Percentiles rank a stretch among this genome's conserved stretches.
phyloP scores from a whole-genome alignment of 2,797 vertebrate species.

The Muscicapa striata region DNA sequence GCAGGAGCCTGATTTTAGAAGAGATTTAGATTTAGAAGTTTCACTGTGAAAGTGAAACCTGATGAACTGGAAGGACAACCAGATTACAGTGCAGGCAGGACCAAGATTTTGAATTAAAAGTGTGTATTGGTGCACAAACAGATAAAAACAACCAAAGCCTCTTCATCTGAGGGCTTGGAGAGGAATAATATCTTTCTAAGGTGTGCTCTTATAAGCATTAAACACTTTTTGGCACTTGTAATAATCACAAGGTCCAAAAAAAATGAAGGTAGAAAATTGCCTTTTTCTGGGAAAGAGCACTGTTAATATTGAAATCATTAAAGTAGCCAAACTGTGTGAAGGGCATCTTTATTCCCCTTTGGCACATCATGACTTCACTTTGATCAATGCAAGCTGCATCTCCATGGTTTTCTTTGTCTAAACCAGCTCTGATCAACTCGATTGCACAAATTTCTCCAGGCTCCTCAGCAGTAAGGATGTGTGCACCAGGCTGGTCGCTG shows the following conservation, averaged over 20 bases:
- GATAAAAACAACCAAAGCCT: slow-evolving; percentile 19
- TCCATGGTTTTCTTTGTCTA: slow-evolving; percentile 39
- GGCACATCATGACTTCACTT: slow-evolving; percentile 35
- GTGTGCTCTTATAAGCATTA: slow-evolving; percentile 24
- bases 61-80: background rate
- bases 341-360: slow-evolving; percentile 62
- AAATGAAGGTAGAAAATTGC: slow-evolving; percentile 33
- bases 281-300: slow-evolving; percentile 58
- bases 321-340: slow-evolving; percentile 46
- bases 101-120: background rate
- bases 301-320: slow-evolving; percentile 63
- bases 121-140: background rate
- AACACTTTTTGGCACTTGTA: slow-evolving; percentile 30
- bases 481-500: rapidly evolving
- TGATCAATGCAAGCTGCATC: slow-evolving; percentile 14
- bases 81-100: background rate
- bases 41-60: background rate
- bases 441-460: slow-evolving; percentile 9
- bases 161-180: background rate
- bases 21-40: too few relatives aligned
- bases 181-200: background rate
- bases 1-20: background rate
- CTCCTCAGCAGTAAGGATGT: background rate
- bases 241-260: slow-evolving; percentile 42
- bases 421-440: slow-evolving; percentile 42